A percentile compares a stretch with the other conserved stretches of the same genome.
Conservation (phyloP, 2,888 invertebrate species). For the Drosophila formosana region DNA sequence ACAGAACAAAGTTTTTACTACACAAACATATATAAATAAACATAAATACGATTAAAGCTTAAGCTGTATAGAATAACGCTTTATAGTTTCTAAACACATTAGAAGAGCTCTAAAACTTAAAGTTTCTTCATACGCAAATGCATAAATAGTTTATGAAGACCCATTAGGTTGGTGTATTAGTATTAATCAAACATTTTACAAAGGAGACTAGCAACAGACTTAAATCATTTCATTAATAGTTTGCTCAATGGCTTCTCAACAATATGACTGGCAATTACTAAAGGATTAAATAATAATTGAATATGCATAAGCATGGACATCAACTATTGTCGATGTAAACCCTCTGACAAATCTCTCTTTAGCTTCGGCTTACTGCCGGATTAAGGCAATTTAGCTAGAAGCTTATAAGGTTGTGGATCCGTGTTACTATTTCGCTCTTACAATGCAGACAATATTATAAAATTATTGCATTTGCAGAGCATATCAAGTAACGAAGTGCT, state of each 20-base stretch:
- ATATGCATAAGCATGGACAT: neutral
- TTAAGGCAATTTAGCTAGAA: neutral
- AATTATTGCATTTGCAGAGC: neutral
- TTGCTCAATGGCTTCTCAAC: neutral
- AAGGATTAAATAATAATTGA: neutral
- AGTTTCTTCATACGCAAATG: too few species aligned
- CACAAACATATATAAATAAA: too few species aligned
- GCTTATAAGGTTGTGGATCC: slow-evolving; percentile 1
- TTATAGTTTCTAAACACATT: too few species aligned
- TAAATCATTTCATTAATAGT: neutral
- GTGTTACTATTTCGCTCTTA: neutral
- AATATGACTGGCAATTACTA: neutral
- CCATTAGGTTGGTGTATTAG: too few species aligned
- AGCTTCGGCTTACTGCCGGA: neutral
- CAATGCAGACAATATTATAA: neutral
- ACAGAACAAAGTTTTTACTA: too few species aligned
- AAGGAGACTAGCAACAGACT: too few species aligned
- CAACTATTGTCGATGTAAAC: neutral
- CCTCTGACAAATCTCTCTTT: neutral
- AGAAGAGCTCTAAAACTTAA: too few species aligned
- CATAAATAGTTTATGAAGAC: too few species aligned
- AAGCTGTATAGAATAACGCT: too few species aligned
- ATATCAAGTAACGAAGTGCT: slow-evolving; percentile 6
- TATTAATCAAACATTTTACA: too few species aligned
- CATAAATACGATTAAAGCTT: too few species aligned